Evolutionary conservation across 2,113 vertebrate genomes (phyloP).

Genomic region (Callipepla squamata): DNA sequence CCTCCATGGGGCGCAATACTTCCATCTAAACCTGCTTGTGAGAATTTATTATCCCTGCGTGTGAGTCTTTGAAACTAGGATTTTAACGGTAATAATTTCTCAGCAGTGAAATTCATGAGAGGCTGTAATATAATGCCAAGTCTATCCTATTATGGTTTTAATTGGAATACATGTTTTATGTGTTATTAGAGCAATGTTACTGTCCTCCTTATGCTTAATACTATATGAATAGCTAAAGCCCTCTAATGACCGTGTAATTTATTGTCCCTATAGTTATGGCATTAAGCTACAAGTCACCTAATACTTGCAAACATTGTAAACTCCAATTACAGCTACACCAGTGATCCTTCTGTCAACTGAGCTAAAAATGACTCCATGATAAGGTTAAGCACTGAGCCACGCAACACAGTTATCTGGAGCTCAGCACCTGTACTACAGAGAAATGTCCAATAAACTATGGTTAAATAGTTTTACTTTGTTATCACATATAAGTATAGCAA

Average conservation of each 20-base stretch:
- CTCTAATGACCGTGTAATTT: slow-evolving; percentile 30
- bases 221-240: slow-evolving; percentile 44
- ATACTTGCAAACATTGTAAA: slow-evolving; percentile 66
- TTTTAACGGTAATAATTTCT: slow-evolving; percentile 65
- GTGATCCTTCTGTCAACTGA: slow-evolving; percentile 66
- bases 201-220: slow-evolving; percentile 37
- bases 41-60: slow-evolving; percentile 64
- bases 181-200: slow-evolving; percentile 49
- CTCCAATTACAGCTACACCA: slow-evolving; percentile 54
- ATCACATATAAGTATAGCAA: slow-evolving; percentile 40
- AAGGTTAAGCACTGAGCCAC: slow-evolving; percentile 41
- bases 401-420: neutral
- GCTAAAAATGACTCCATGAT: slow-evolving; percentile 47
- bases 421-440: slow-evolving; percentile 55
- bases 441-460: slow-evolving; percentile 53
- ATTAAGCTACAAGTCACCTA: slow-evolving; percentile 65
- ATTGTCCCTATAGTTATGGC: slow-evolving; percentile 53
- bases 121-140: slow-evolving; percentile 21
- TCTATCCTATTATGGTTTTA: slow-evolving; percentile 56
- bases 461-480: slow-evolving; percentile 45
- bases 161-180: slow-evolving; percentile 66
- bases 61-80: slow-evolving; percentile 47
- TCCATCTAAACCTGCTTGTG: slow-evolving; percentile 39
- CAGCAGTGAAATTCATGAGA: slow-evolving; percentile 40
- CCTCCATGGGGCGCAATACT: neutral